Base-by-base conservation (phyloP, 2,888 invertebrate species). In the Apamea sordens region DNA sequence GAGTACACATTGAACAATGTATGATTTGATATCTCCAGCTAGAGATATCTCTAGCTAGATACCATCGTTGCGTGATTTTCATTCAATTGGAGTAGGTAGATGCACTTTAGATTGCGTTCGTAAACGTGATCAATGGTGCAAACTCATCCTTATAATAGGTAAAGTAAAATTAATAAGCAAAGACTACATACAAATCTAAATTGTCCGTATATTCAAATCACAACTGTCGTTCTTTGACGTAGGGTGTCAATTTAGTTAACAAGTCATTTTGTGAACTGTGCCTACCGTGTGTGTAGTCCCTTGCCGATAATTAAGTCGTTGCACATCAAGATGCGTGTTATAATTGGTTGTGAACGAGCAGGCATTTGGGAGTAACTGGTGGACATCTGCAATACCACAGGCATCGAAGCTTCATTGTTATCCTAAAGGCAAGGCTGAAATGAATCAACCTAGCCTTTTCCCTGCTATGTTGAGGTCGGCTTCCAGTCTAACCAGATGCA, bases 21-120 rank as follows among this genome's bases (percentile, higher is more conserved):
- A 8, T 32, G 24, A 18, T 8, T 41, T 68, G 56, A 85, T 84
- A 82, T 68, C 56, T 56, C 24, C 50, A 13, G 36, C n/a, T 63
- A 13, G 36, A 61, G 61, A n/a, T n/a, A n/a, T n/a, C n/a, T n/a
- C n/a, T n/a, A n/a, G n/a, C 56, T 18, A 41, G 24, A 44, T 59
- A 70, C 15, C 47, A 41, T 47, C 13, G n/a, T 36, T 15, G 44
- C 53, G 61, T 67, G 65, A 67, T 80, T 80, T 84, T 72, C 44
- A 79, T 65, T n/a, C 41, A 18, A 5, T 50, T 77, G 41, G 18
- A 56, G 18, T 69, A 28, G 4, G 0, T 36, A 59, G 10, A 56
- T 79, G 24, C n/a, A 28, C 44, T 63, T 56, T 8, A 28, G 53
- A 63, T 80, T 13, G 18, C 0, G 11, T 32, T 64, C 13, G 21